phyloP scores from a whole-genome alignment of 2,888 invertebrate species.

The Vesta saturnalis region DNA sequence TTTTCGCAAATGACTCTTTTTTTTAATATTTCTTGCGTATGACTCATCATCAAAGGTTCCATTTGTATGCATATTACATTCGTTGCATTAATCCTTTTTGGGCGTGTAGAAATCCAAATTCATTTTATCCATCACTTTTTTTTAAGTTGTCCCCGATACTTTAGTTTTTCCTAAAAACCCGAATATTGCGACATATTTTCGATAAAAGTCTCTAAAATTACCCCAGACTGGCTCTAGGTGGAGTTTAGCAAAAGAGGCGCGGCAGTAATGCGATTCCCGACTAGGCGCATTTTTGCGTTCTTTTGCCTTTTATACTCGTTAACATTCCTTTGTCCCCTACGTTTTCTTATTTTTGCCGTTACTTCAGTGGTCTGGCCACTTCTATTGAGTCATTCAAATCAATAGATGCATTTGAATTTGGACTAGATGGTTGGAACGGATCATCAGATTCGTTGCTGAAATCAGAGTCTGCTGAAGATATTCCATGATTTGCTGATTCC shows the following conservation, averaged over 20 bases:
- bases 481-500: too few relatives aligned
- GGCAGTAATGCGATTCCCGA: slow-evolving; percentile 14
- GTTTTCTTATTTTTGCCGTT: not conserved
- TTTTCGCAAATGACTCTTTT: slow-evolving; percentile 7
- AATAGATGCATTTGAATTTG: not conserved
- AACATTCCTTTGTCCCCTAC: not conserved
- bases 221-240: slow-evolving; percentile 14
- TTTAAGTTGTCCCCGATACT: slow-evolving; percentile 8
- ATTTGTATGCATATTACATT: slow-evolving; percentile 35
- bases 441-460: slow-evolving; percentile 9
- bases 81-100: slow-evolving; percentile 45
- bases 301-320: slow-evolving; percentile 6
- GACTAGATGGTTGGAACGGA: slow-evolving; percentile 2
- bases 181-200: slow-evolving; percentile 13
- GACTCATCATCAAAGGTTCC: not conserved
- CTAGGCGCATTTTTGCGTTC: not conserved
- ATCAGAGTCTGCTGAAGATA: slow-evolving; percentile 9
- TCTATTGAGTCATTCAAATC: slow-evolving; percentile 9
- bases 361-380: slow-evolving; percentile 1
- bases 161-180: slow-evolving; percentile 27
- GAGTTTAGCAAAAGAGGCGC: slow-evolving; percentile 20
- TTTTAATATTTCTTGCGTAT: not conserved
- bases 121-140: slow-evolving; percentile 27
- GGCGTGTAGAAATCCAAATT: slow-evolving; percentile 41
- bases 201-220: not conserved